Base-by-base conservation (phyloP, 2,797 vertebrate species). In the Macropus fuliginosus region DNA sequence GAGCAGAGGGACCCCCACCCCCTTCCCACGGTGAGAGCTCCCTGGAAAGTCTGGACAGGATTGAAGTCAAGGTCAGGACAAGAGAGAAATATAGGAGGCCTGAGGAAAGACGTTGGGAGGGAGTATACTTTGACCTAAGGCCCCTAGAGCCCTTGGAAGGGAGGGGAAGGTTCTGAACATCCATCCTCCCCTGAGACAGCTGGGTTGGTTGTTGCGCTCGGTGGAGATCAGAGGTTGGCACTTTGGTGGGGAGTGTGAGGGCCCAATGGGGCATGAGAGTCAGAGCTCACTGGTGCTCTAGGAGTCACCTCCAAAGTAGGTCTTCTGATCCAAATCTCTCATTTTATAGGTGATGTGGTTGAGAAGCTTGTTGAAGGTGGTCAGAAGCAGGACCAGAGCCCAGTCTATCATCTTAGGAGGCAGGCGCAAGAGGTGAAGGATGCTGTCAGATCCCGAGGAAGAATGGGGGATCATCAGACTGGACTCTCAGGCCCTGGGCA, bases 21-120 rank as follows among this genome's bases (percentile, higher is more conserved):
- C 81, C 91, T 57, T 59, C 50, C 95, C 89, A 46, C 56, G 56
- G 28, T 50, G 57, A 93, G 93, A 90, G 57, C 87, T 56, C 16
- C 12, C 87, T 21, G 87, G 46, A 29, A 2, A 62, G 21, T 40
- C 66, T 81, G 40, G 18, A 40, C 50, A 56, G 29, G 21, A 55
- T 28, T 0, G 11, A 54, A 57, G 31, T 55, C 29, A 9, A 87
- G 52, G 62, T 29, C 11, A 55, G 6, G 14, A 54, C 3, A 8
- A 1, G 28, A 0, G 11, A 10, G 34, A 28, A n/a, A 12, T 66
- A 18, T 66, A 18, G 34, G 94, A 96, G 55, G 52, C 54, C 21
- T 31, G 87, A 24, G 40, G 31, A 92, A 31, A 90, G 46, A 21
- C 0, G 89, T 1, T 24, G 92, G 90, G 46, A 0, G 40, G 27